Conservation (phyloP, 2,888 invertebrate species). For the Lasius fuliginosus region DNA sequence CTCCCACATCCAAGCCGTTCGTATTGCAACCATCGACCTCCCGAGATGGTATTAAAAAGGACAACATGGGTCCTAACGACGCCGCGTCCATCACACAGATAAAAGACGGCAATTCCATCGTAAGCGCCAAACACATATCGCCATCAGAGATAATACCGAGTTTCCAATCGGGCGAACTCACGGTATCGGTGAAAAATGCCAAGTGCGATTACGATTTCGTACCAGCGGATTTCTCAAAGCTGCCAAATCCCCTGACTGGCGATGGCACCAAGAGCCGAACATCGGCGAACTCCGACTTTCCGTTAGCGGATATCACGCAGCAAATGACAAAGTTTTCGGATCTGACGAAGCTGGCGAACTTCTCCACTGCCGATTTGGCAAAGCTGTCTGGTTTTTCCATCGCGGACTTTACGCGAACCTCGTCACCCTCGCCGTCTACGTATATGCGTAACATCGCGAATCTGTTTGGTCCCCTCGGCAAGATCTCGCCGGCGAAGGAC, state of each 20-base stretch:
- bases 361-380: slow-evolving; percentile 83
- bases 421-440: slow-evolving; percentile 80
- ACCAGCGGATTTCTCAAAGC: slow-evolving; percentile 81
- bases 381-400: slow-evolving; percentile 84
- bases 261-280: slow-evolving; percentile 78
- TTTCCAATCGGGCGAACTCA: slow-evolving; percentile 84
- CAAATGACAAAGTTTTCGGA: slow-evolving; percentile 84
- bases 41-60: slow-evolving; percentile 78
- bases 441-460: slow-evolving; percentile 84
- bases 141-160: slow-evolving; percentile 81
- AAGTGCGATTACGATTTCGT: slow-evolving; percentile 83
- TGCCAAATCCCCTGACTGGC: slow-evolving; percentile 75
- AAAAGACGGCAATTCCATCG: slow-evolving; percentile 66
- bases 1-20: slow-evolving; percentile 82
- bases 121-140: slow-evolving; percentile 67
- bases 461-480: slow-evolving; percentile 82
- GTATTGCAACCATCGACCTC: slow-evolving; percentile 79
- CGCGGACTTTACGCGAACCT: slow-evolving; percentile 83
- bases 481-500: slow-evolving; percentile 78
- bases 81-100: slow-evolving; percentile 71
- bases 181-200: too few relatives aligned
- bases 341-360: slow-evolving; percentile 82
- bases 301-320: slow-evolving; percentile 82
- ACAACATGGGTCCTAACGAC: slow-evolving; percentile 62
- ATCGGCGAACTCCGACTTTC: slow-evolving; percentile 79